phyloP scores from a whole-genome alignment of 2,888 invertebrate species.

The Drosophila sordidula region DNA sequence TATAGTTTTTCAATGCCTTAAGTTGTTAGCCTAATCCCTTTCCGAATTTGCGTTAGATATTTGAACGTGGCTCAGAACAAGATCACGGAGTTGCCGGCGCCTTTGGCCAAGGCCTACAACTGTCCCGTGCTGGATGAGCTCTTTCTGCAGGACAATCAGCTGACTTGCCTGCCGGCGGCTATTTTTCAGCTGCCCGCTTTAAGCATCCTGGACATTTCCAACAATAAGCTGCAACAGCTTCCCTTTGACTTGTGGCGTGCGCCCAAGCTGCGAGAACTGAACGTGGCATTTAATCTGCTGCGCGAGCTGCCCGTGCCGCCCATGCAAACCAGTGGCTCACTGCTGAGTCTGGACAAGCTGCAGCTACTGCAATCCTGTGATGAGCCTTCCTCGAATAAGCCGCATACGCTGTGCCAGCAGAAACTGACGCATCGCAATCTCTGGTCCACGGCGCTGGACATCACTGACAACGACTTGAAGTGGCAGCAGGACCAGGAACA shows the following conservation, averaged over 20 bases:
- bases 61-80: slow-evolving; percentile 96
- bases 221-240: slow-evolving; percentile 94
- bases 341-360: slow-evolving; percentile 81
- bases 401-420: slow-evolving; percentile 74
- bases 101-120: slow-evolving; percentile 85
- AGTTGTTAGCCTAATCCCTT: too few species aligned
- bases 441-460: slow-evolving; percentile 90
- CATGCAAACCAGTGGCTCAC: slow-evolving; percentile 83
- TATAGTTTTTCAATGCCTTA: background rate
- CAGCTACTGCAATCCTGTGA: slow-evolving; percentile 80
- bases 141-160: slow-evolving; percentile 95
- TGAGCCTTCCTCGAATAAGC: slow-evolving; percentile 71
- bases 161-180: slow-evolving; percentile 92
- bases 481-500: slow-evolving; percentile 84
- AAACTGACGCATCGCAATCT: slow-evolving; percentile 91
- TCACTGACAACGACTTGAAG: slow-evolving; percentile 88
- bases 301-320: slow-evolving; percentile 89
- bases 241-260: slow-evolving; percentile 95
- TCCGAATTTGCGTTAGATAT: slow-evolving; percentile 85
- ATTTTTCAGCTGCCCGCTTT: slow-evolving; percentile 93
- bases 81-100: slow-evolving; percentile 90
- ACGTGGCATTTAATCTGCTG: slow-evolving; percentile 94
- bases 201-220: slow-evolving; percentile 94
- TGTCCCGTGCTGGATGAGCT: slow-evolving; percentile 95
- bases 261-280: slow-evolving; percentile 93